These are phyloP conservation scores for Euspilapteryx auroguttella DNA, from an alignment of 2,888 invertebrate genomes.

Conservation along the genomic window DNA sequence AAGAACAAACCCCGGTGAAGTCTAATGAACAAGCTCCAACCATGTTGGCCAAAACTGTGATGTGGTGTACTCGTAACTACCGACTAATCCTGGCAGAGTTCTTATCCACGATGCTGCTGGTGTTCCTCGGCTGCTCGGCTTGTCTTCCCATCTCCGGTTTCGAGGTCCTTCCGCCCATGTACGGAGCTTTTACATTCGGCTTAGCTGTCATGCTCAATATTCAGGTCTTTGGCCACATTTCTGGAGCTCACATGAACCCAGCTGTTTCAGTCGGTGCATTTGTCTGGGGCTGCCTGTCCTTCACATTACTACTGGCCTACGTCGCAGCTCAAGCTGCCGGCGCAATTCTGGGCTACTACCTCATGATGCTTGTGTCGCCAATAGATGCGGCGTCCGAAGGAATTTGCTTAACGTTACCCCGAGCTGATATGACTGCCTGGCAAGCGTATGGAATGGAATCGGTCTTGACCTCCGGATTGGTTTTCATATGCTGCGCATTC, in stretches of 20 bases:
- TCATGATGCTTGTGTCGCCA: conserved; percentile 44
- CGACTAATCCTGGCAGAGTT: conserved; percentile 57
- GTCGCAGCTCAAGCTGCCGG: conserved; percentile 63
- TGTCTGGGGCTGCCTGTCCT: conserved; percentile 39
- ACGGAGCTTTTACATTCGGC: conserved; percentile 56
- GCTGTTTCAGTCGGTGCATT: conserved; percentile 65
- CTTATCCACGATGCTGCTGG: conserved; percentile 63
- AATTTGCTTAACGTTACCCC: conserved; percentile 61
- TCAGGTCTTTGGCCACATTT: conserved; percentile 69
- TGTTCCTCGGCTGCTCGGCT: conserved; percentile 72
- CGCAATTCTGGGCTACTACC: conserved; percentile 62
- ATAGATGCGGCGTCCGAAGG: conserved; percentile 13
- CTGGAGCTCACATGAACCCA: conserved; percentile 70
- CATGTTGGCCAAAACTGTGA: no score
- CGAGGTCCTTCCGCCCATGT: conserved; percentile 21
- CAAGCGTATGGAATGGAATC: conserved; percentile 61
- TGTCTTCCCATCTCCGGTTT: conserved; percentile 26
- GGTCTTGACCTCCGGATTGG: conserved; percentile 56
- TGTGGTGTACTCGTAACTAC: conserved; percentile 7
- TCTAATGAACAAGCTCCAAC: no score
- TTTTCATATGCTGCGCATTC: conserved; percentile 61
- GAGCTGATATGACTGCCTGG: conserved; percentile 23
- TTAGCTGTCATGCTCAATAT: conserved; percentile 63
- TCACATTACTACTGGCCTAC: conserved; percentile 57
- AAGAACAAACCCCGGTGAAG: no score